phyloP scores from a whole-genome alignment of 2,888 invertebrate genomes.

The Spialia ferax region DNA sequence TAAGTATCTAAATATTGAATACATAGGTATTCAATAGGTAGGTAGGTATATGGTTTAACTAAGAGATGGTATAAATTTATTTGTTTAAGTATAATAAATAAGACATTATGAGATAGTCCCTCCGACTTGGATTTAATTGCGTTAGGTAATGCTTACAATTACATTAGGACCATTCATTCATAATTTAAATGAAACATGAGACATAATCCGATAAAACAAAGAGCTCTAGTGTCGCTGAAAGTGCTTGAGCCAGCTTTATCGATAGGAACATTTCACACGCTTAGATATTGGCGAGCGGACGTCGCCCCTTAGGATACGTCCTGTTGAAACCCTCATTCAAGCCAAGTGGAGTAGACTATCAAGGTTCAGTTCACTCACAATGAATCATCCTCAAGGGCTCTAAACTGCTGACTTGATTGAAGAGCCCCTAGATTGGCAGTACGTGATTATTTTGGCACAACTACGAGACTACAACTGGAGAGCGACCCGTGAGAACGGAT shows the following conservation, averaged over 20 bases:
- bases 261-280: conserved; percentile 62
- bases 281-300: conserved; percentile 59
- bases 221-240: not conserved
- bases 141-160: no score
- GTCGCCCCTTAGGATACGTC: conserved; percentile 61
- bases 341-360: conserved; percentile 48
- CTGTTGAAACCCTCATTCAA: conserved; percentile 50
- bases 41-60: no score
- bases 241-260: not conserved
- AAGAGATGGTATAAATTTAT: no score
- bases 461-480: conserved; percentile 47
- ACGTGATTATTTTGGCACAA: conserved; percentile 73
- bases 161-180: no score
- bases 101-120: no score
- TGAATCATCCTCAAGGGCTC: conserved; percentile 42
- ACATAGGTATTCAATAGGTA: no score
- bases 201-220: conserved; percentile 2
- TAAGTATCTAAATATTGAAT: no score
- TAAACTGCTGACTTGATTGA: conserved; percentile 57
- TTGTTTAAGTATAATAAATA: no score
- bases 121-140: no score
- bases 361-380: conserved; percentile 46
- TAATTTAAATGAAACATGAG: no score
- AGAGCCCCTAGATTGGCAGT: conserved; percentile 56
- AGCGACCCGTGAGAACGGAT: conserved; percentile 74